Base-by-base conservation (phyloP, 2,113 vertebrate species). In the Pagrus major region DNA sequence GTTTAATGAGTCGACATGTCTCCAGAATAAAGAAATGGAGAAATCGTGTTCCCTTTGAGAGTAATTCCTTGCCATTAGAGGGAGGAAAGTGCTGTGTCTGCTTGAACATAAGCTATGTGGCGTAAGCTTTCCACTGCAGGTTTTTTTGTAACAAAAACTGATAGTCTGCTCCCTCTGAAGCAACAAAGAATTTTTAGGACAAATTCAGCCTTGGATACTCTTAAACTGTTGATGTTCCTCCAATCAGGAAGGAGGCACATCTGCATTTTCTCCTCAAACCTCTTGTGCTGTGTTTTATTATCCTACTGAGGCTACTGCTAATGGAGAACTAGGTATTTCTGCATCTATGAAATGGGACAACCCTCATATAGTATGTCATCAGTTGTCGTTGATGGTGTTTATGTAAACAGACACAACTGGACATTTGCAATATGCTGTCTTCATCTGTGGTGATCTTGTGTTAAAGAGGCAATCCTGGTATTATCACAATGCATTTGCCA, bases 1-100 rank as follows among this genome's bases (percentile, higher is more conserved):
- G 49, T 89, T 92, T 88, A 87, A 91, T 89, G 84, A 92, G 89
- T 72, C n/a, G 60, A 87, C 80, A 81, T 86, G 80, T 89, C 84
- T 87, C 65, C 59, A 39, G 69, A 75, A 86, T 71, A 63, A 86
- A 86, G 74, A 85, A 81, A 89, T 85, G 80, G 80, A 84, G 71
- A 70, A 90, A 71, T 8, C 37, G 29, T 83, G 84, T 81, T 89
- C 66, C 78, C 76, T 59, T 23, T 82, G 64, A 86, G 74, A 85
- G 65, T 63, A 75, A 73, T 76, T 83, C 68, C 31, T 49, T 9
- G 58, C 71, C 74, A 84, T 87, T 87, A 77, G 39, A 55, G 56
- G 72, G 42, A 33, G 31, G 51, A 76, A 68, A 84, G 58, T 65
- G 56, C 69, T 33, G 77, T 9, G 56, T 85, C 76, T 80, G 80